A percentile compares a stretch with the other conserved stretches of the same genome.
phyloP scores from a whole-genome alignment of 2,797 vertebrate genomes.

The Coendou prehensilis region DNA sequence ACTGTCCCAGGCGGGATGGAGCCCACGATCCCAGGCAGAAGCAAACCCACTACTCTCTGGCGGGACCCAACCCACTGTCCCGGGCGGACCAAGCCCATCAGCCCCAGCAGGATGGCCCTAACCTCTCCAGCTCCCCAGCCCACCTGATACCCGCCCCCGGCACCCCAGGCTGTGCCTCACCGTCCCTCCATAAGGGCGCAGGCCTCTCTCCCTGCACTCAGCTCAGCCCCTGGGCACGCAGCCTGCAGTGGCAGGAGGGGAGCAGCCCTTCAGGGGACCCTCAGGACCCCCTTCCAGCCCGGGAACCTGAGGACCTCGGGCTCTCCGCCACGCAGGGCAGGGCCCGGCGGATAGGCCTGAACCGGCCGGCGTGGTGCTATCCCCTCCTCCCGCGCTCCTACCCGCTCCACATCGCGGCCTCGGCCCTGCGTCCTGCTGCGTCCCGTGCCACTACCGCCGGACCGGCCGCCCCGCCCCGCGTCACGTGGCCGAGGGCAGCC shows the following conservation, averaged over 20 bases:
- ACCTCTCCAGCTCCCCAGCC: background rate
- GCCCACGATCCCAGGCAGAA: too few relatives aligned
- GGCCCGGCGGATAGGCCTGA: background rate
- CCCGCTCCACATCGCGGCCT: background rate
- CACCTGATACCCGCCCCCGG: background rate
- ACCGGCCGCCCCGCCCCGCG: accelerated
- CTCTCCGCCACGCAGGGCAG: background rate
- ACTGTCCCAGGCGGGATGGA: too few relatives aligned
- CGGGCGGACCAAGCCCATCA: too few relatives aligned
- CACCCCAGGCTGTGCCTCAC: background rate
- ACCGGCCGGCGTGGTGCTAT: background rate
- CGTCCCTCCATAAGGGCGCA: too few relatives aligned
- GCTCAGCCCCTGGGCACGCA: background rate
- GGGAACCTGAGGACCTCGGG: too few relatives aligned
- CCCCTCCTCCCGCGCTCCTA: background rate
- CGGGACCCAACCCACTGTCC: background rate
- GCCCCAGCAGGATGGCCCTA: background rate
- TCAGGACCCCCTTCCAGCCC: background rate
- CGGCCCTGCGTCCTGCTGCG: background rate
- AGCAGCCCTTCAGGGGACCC: background rate
- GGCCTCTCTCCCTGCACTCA: background rate
- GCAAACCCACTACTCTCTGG: too few relatives aligned
- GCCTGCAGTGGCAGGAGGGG: background rate
- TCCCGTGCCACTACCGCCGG: accelerated
- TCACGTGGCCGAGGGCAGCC: background rate